A percentile compares a stretch with the other conserved stretches of the same genome.
These are phyloP conservation scores for Pandemis heparana DNA, from an alignment of 2,888 invertebrate genomes.

Conservation along the genomic window DNA sequence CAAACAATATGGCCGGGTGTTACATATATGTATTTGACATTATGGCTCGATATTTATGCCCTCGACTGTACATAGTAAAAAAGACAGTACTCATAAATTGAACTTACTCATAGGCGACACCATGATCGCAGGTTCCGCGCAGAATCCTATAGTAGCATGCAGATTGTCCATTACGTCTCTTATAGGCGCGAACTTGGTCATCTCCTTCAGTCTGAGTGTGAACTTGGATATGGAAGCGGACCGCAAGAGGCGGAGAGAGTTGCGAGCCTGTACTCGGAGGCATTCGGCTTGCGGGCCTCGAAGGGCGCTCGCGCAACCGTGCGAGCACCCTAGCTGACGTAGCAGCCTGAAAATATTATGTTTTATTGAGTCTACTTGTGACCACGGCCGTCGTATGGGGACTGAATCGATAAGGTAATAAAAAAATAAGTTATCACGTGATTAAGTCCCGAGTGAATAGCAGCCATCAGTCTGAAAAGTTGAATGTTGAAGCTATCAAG, in stretches of 20 bases:
- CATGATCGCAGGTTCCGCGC: constrained; percentile 94
- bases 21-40: too few relatives aligned
- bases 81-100: too few relatives aligned
- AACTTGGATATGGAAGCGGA: constrained; percentile 83
- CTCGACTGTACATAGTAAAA: too few relatives aligned
- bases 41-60: neutral
- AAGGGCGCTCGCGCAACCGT: constrained; percentile 95
- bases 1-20: too few relatives aligned
- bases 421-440: too few relatives aligned
- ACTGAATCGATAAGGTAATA: too few relatives aligned
- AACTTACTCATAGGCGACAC: constrained; percentile 95
- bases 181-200: constrained; percentile 91
- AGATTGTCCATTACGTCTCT: constrained; percentile 96
- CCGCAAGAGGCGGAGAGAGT: constrained; percentile 90
- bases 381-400: too few relatives aligned
- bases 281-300: constrained; percentile 96
- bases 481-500: too few relatives aligned
- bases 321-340: constrained; percentile 95
- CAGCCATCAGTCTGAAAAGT: too few relatives aligned
- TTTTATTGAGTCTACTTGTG: too few relatives aligned
- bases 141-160: constrained; percentile 98
- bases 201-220: constrained; percentile 87
- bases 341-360: constrained; percentile 87
- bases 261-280: constrained; percentile 92
- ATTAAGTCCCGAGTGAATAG: too few relatives aligned